These are phyloP conservation scores for Salvelinus fontinalis DNA, from an alignment of 2,113 vertebrate genomes.

Conservation along the genomic window DNA sequence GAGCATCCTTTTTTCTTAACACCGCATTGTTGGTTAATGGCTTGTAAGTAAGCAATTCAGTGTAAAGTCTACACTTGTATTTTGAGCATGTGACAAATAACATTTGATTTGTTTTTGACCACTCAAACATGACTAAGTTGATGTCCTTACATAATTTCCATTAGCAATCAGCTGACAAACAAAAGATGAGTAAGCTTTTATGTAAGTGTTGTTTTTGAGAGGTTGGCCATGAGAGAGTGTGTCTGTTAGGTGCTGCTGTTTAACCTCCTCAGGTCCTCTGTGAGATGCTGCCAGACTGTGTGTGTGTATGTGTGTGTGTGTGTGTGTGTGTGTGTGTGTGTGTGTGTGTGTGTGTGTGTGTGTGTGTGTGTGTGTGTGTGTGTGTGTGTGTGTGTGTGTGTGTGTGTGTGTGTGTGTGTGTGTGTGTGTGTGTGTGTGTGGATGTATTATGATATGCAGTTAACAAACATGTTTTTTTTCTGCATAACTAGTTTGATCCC, in stretches of 20 bases:
- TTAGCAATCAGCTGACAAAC: constrained; percentile 54
- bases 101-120: neutral
- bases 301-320: neutral
- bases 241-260: constrained; percentile 24
- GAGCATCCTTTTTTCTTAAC: too few species aligned
- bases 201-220: constrained; percentile 52
- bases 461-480: neutral
- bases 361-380: neutral
- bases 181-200: constrained; percentile 59
- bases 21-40: too few species aligned
- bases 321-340: neutral
- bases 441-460: neutral
- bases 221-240: constrained; percentile 49
- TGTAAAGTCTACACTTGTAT: too few species aligned
- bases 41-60: too few species aligned
- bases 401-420: neutral
- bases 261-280: neutral
- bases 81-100: too few species aligned
- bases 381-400: constrained; percentile 7
- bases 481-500: neutral
- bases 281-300: neutral
- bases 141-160: constrained; percentile 43
- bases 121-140: constrained; percentile 8
- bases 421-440: neutral
- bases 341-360: neutral